These are phyloP conservation scores for Daboia siamensis DNA, from an alignment of 2,113 vertebrate species.

Conservation along the genomic window DNA sequence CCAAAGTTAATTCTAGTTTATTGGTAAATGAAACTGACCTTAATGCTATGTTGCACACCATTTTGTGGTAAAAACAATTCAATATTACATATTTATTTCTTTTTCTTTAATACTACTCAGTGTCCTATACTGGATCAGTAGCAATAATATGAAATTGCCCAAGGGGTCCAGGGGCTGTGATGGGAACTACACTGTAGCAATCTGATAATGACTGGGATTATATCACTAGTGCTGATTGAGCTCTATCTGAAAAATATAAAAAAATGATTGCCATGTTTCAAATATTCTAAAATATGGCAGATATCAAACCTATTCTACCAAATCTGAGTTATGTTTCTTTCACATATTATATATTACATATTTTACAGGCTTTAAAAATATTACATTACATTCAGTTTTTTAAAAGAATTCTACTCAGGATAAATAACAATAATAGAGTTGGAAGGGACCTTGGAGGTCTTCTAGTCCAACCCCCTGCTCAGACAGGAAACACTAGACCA, in stretches of 20 bases:
- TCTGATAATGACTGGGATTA: not conserved
- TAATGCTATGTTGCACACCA: not conserved
- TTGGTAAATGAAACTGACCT: not conserved
- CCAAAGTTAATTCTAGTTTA: not conserved
- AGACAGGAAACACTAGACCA: too few species aligned
- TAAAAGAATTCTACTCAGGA: not conserved
- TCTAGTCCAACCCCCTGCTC: too few species aligned
- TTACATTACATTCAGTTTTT: not conserved
- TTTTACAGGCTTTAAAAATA: not conserved
- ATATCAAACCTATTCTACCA: not conserved
- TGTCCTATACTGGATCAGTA: not conserved
- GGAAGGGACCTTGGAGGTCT: too few species aligned
- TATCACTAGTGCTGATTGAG: not conserved
- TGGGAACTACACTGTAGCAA: not conserved
- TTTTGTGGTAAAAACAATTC: not conserved
- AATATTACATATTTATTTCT: not conserved
- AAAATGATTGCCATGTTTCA: not conserved
- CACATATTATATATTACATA: not conserved
- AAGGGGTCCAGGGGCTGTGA: not conserved
- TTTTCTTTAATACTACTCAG: not conserved
- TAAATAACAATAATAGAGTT: too few species aligned
- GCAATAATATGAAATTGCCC: not conserved
- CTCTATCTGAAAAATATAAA: not conserved
- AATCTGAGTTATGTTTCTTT: not conserved
- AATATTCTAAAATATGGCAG: not conserved